Conservation (phyloP, 2,888 invertebrate species). For the Pardosa pseudoannulata region DNA sequence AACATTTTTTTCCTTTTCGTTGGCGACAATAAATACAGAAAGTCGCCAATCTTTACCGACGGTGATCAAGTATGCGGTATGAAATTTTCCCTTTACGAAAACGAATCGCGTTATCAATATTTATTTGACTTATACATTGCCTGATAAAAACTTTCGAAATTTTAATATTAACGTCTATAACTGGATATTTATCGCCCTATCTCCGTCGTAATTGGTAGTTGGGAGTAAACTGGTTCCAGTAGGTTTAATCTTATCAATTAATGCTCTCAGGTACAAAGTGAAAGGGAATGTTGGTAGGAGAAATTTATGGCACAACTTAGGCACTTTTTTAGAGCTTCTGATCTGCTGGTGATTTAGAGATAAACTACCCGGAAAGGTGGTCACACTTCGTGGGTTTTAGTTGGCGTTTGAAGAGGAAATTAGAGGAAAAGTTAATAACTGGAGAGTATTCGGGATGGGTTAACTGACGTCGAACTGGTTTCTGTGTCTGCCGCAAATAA, state of each 20-base stretch:
- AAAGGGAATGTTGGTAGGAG: background rate
- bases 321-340: background rate
- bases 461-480: too few relatives aligned
- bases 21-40: background rate
- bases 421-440: background rate
- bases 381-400: background rate
- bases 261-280: slow-evolving; percentile 41
- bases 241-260: slow-evolving; percentile 57
- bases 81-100: background rate
- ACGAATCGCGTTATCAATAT: too few relatives aligned
- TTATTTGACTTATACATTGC: too few relatives aligned
- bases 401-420: background rate
- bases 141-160: background rate
- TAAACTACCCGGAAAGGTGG: background rate
- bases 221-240: slow-evolving; percentile 32
- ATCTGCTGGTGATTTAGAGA: background rate
- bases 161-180: slow-evolving; percentile 47
- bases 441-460: too few relatives aligned
- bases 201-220: slow-evolving; percentile 18
- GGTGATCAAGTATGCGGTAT: background rate
- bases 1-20: background rate
- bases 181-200: slow-evolving; percentile 28
- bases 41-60: background rate
- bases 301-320: slow-evolving; percentile 4
- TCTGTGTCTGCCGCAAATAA: too few relatives aligned